A percentile compares a stretch with the other conserved stretches of the same genome.
phyloP scores from a whole-genome alignment of 2,113 vertebrate genomes.

The Zosterops japonicus region DNA sequence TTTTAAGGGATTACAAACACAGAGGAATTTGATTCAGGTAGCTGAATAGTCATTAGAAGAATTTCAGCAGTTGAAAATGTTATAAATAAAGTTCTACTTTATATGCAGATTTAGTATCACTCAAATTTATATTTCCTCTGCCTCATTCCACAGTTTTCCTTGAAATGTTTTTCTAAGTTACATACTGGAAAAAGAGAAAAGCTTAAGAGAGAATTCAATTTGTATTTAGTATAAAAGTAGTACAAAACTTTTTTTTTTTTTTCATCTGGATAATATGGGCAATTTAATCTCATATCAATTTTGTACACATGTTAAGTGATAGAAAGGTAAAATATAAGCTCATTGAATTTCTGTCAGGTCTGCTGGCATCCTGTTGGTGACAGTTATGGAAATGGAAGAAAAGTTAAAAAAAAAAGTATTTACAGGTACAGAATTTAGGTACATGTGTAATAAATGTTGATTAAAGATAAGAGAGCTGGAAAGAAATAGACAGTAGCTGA shows the following conservation, averaged over 20 bases:
- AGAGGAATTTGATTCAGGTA: not conserved
- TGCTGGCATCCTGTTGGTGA: not conserved
- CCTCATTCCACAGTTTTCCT: not conserved
- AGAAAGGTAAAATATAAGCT: not conserved
- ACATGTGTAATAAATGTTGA: not conserved
- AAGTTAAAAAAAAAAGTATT: not conserved
- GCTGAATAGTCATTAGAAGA: not conserved
- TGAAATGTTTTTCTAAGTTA: not conserved
- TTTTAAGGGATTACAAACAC: not conserved
- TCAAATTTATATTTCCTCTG: not conserved
- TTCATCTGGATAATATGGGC: not conserved
- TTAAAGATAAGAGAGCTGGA: not conserved
- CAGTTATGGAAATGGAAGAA: not conserved
- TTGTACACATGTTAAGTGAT: fast-evolving
- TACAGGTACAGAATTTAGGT: not conserved
- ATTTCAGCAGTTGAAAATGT: not conserved
- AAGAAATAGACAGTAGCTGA: not conserved
- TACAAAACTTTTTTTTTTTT: fast-evolving
- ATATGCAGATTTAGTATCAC: not conserved
- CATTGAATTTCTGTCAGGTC: not conserved
- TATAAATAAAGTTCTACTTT: not conserved
- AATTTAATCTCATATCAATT: not conserved
- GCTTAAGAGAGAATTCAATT: not conserved
- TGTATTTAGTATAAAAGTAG: not conserved
- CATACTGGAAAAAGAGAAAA: not conserved